Conservation (phyloP, 2,113 vertebrate genomes). For the Tretioscincus oriximinensis region DNA sequence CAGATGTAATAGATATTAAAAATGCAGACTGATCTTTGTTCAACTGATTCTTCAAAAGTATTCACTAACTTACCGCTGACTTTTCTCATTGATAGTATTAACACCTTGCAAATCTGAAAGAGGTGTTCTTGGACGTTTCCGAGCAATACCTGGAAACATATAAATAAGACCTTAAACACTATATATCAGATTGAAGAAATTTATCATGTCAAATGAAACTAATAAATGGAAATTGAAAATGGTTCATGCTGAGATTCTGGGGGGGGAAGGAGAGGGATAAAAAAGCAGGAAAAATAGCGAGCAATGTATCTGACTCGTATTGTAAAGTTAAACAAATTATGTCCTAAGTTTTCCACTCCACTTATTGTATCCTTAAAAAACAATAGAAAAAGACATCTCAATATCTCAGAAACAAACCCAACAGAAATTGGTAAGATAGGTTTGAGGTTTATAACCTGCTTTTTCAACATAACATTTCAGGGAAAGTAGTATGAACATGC, state of each 20-base stretch:
- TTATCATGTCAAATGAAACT: slow-evolving; percentile 31
- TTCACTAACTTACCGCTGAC: slow-evolving; percentile 79
- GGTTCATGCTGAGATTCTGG: slow-evolving; percentile 43
- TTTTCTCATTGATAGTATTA: slow-evolving; percentile 86
- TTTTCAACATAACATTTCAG: too few species aligned
- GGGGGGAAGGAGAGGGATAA: neutral
- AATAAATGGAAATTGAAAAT: slow-evolving; percentile 39
- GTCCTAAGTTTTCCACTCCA: neutral
- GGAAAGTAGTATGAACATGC: too few species aligned
- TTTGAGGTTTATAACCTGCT: too few species aligned
- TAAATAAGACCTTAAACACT: slow-evolving; percentile 41
- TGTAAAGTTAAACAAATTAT: neutral
- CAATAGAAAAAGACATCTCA: neutral
- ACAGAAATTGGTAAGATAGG: neutral
- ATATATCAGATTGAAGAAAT: slow-evolving; percentile 19
- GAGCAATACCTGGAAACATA: slow-evolving; percentile 80
- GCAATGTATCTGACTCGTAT: neutral
- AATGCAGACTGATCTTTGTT: accelerated
- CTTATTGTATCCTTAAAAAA: neutral
- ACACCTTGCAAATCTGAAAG: slow-evolving; percentile 92
- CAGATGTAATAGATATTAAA: accelerated
- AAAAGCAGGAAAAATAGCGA: slow-evolving; percentile 29
- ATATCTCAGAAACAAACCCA: accelerated
- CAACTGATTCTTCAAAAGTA: neutral
- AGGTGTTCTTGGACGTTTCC: slow-evolving; percentile 84